Evolutionary conservation across 2,113 vertebrate species (phyloP).

Genomic region (Trichomycterus rosablanca): DNA sequence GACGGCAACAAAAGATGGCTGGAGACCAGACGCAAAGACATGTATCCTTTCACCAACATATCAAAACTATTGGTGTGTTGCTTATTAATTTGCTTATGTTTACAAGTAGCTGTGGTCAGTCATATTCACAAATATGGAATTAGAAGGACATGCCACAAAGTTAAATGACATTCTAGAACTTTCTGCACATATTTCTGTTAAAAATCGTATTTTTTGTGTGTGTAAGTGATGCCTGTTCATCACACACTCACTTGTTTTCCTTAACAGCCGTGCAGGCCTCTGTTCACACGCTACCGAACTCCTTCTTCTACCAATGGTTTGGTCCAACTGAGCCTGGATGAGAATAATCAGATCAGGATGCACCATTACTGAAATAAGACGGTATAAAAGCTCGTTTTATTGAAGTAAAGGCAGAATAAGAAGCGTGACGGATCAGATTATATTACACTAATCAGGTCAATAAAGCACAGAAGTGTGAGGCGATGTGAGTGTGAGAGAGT

Average conservation of each 20-base stretch:
- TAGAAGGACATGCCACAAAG: no score
- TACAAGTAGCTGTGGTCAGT: no score
- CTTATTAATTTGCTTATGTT: no score
- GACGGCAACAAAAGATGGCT: slow-evolving; percentile 84
- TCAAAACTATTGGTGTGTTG: no score
- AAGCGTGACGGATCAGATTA: no score
- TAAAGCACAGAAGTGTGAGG: not conserved
- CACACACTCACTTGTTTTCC: slow-evolving; percentile 53
- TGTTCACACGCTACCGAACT: slow-evolving; percentile 59
- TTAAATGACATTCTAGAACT: no score
- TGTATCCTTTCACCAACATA: slow-evolving; percentile 89
- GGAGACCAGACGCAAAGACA: slow-evolving; percentile 73
- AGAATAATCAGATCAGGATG: slow-evolving; percentile 78
- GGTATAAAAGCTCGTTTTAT: not conserved
- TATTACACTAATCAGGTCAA: not conserved
- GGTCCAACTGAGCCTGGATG: slow-evolving; percentile 82
- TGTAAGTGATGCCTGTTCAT: not conserved
- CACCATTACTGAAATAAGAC: slow-evolving; percentile 68
- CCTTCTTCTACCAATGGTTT: slow-evolving; percentile 52
- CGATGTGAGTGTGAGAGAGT: not conserved
- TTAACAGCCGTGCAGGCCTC: slow-evolving; percentile 74
- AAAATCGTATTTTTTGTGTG: no score
- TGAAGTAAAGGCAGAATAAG: not conserved
- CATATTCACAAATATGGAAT: no score
- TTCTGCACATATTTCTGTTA: no score